Conservation (phyloP, 2,113 vertebrate species). For the Thamnaconus septentrionalis region DNA sequence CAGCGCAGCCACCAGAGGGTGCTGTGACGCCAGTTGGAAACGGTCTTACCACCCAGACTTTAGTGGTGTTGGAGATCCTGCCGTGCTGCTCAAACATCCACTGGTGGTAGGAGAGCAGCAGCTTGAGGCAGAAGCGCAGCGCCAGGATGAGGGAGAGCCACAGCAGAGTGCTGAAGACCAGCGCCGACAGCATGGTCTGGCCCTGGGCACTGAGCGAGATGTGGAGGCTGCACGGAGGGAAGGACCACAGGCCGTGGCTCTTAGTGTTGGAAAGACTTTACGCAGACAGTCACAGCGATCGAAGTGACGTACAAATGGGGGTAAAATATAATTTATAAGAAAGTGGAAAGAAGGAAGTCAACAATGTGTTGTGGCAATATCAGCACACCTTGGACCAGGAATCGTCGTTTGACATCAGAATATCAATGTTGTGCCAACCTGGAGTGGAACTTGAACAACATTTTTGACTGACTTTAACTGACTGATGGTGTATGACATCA, state of each 20-base stretch:
- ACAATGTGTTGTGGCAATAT: no score
- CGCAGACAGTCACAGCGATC: no score
- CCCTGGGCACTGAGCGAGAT: conserved; percentile 72
- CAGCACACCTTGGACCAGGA: no score
- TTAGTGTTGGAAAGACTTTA: not conserved
- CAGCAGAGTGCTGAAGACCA: conserved; percentile 84
- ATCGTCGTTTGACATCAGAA: no score
- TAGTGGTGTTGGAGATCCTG: conserved; percentile 80
- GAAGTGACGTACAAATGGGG: no score
- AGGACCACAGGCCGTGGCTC: no score
- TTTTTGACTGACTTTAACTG: no score
- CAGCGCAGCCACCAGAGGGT: not conserved
- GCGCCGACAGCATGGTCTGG: conserved; percentile 76
- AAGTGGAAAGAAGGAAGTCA: no score
- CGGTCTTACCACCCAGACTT: conserved; percentile 84
- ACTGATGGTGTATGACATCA: no score
- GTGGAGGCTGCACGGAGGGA: conserved; percentile 36
- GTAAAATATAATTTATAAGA: no score
- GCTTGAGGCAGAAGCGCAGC: conserved; percentile 82
- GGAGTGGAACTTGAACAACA: no score
- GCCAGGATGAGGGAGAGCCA: conserved; percentile 86
- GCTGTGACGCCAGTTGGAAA: not conserved
- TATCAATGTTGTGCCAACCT: no score
- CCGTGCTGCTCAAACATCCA: conserved; percentile 88
- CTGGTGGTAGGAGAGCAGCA: conserved; percentile 85